These are phyloP conservation scores for Lithophane leautieri DNA, from an alignment of 2,888 invertebrate species.

Conservation along the genomic window DNA sequence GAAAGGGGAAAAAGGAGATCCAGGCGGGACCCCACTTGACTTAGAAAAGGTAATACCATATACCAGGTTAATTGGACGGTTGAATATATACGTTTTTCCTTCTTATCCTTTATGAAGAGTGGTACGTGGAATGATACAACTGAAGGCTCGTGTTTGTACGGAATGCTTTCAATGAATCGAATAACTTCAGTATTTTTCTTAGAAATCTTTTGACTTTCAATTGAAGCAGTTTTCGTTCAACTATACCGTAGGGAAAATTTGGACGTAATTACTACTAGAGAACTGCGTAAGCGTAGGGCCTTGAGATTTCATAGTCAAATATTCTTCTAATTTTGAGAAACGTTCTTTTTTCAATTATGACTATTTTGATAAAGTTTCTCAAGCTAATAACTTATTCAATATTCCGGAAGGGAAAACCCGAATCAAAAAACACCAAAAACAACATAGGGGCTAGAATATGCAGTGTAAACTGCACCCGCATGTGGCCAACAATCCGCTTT, in stretches of 20 bases:
- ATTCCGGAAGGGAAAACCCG: neutral
- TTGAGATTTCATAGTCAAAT: neutral
- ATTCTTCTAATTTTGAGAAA: neutral
- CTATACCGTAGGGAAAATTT: neutral
- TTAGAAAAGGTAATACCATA: conserved; percentile 83
- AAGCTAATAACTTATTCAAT: neutral
- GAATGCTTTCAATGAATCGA: conserved; percentile 18
- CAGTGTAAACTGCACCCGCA: conserved; percentile 34
- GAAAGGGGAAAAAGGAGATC: conserved; percentile 94
- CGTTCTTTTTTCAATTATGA: neutral
- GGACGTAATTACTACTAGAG: neutral
- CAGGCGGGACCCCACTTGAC: conserved; percentile 82
- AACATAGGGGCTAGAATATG: conserved; percentile 25
- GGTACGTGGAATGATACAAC: conserved; percentile 23
- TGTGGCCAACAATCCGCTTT: conserved; percentile 56
- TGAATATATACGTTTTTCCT: conserved; percentile 58
- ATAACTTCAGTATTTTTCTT: conserved; percentile 10
- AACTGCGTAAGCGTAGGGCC: neutral
- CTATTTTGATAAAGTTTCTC: neutral
- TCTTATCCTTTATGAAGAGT: conserved; percentile 44
- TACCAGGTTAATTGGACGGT: conserved; percentile 69
- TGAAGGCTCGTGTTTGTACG: conserved; percentile 2
- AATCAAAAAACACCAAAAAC: conserved; percentile 27
- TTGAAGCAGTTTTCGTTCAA: neutral
- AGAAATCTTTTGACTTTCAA: neutral